Percentiles rank a stretch among this genome's conserved stretches.
phyloP scores from a whole-genome alignment of 2,797 vertebrate species.

The Amblyopsis hoosieri region DNA sequence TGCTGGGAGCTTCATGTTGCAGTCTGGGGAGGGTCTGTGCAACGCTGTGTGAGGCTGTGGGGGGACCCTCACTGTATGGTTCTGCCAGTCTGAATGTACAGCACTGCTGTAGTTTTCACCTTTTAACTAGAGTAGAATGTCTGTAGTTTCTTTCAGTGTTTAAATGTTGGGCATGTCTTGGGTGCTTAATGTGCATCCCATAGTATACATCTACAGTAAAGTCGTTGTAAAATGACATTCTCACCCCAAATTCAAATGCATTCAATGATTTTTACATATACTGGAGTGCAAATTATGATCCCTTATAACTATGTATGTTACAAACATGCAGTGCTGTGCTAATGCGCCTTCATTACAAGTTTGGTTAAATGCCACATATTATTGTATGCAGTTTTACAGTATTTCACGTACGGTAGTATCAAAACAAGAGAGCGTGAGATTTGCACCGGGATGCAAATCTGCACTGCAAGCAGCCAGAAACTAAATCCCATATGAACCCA shows the following conservation, averaged over 20 bases:
- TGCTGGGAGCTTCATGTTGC: conserved; percentile 35
- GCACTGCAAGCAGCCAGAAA: conserved; percentile 62
- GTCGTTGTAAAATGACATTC: neutral
- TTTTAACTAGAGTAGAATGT: neutral
- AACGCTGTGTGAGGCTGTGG: neutral
- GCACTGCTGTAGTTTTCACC: conserved; percentile 4
- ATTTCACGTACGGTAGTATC: no score
- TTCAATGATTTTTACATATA: neutral
- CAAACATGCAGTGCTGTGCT: conserved; percentile 4
- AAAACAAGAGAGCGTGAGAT: conserved; percentile 40
- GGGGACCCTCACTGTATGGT: neutral
- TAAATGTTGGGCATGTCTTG: neutral
- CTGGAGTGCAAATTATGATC: neutral
- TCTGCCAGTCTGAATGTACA: conserved; percentile 28
- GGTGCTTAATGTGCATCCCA: conserved; percentile 1
- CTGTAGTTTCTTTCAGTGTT: neutral
- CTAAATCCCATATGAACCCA: conserved; percentile 68
- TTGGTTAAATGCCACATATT: neutral
- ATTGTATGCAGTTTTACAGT: conserved; percentile 24
- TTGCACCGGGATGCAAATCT: conserved; percentile 41
- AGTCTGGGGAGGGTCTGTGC: conserved; percentile 10
- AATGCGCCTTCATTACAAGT: conserved; percentile 14
- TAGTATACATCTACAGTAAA: no score
- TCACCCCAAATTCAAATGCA: neutral
- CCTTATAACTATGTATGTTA: neutral